Percentiles rank a stretch among this genome's conserved stretches.
Evolutionary conservation across 2,113 vertebrate species (phyloP).

Genomic region (Otocyon megalotis): DNA sequence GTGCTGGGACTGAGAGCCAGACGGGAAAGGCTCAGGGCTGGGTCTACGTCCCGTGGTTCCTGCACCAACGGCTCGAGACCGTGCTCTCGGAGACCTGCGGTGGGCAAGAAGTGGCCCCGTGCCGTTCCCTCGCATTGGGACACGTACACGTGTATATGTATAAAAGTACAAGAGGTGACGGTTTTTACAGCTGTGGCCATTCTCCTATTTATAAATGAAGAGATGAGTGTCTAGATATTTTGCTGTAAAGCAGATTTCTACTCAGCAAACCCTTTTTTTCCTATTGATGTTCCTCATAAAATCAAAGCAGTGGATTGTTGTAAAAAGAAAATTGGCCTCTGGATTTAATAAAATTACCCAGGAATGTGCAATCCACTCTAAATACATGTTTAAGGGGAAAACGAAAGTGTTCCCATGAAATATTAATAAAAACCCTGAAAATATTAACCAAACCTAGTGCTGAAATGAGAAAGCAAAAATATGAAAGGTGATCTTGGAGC

Average conservation of each 20-base stretch:
- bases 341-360: constrained; percentile 80
- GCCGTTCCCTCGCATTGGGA: not conserved
- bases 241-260: constrained; percentile 68
- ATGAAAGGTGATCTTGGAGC: not conserved
- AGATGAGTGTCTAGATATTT: constrained; percentile 49
- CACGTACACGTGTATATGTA: not conserved
- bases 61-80: not conserved
- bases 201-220: constrained; percentile 66
- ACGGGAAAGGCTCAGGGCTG: not conserved
- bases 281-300: constrained; percentile 77
- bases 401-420: constrained; percentile 59
- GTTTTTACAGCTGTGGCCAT: constrained; percentile 45
- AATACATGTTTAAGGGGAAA: constrained; percentile 71
- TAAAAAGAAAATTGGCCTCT: constrained; percentile 74
- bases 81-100: not conserved
- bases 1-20: not conserved
- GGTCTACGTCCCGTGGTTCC: not conserved
- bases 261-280: constrained; percentile 59
- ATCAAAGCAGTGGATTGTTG: constrained; percentile 63
- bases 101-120: not conserved
- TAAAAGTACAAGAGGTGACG: not conserved
- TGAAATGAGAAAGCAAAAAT: constrained; percentile 37
- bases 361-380: constrained; percentile 70
- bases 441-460: constrained; percentile 43
- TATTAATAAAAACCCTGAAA: constrained; percentile 71